Percentiles rank a stretch among this genome's conserved stretches.
Evolutionary conservation across 2,797 vertebrate genomes (phyloP).

Genomic region (Fringilla coelebs): DNA sequence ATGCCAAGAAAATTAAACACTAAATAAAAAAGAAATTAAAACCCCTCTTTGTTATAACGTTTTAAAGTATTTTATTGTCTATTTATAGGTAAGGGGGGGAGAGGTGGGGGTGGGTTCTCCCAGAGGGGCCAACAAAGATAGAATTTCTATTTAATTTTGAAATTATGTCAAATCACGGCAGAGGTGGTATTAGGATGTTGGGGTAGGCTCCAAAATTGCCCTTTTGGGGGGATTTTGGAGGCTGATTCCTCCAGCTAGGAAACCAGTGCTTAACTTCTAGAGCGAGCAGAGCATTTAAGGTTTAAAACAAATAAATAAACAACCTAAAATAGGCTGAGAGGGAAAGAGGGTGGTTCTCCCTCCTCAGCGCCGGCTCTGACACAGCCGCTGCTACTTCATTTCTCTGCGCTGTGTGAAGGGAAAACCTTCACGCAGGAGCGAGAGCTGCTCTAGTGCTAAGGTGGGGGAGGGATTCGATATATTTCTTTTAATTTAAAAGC

Average conservation of each 20-base stretch:
- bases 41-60: not conserved
- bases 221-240: not conserved
- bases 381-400: not conserved
- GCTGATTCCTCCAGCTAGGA: not conserved
- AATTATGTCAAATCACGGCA: accelerated
- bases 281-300: not conserved
- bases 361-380: not conserved
- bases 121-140: not conserved
- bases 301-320: not conserved
- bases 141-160: not conserved
- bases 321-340: not conserved
- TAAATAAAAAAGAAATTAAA: not conserved
- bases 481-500: not conserved
- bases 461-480: not conserved
- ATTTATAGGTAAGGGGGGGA: not conserved
- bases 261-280: not conserved
- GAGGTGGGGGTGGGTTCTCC: not conserved
- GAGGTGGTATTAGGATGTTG: too few species aligned
- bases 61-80: not conserved
- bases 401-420: not conserved
- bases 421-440: not conserved
- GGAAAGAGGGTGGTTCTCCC: not conserved
- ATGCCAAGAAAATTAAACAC: not conserved
- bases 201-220: not conserved
- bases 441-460: not conserved